Evolutionary conservation across 1,140 invertebrate species (phyloP).

Genomic region (Lutraria rhynchaena): DNA sequence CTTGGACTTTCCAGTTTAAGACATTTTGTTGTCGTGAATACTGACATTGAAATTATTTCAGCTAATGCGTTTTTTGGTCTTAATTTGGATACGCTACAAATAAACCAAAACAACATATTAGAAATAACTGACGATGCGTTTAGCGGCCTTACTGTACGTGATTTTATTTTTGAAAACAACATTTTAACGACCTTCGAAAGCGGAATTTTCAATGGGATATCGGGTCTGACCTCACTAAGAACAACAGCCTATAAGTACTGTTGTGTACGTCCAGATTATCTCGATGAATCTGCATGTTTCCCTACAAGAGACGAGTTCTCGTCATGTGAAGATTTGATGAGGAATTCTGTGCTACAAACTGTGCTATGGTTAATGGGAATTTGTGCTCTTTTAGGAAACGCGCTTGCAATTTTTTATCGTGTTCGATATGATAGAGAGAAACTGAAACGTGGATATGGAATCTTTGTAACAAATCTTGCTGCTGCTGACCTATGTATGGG

Average conservation of each 20-base stretch:
- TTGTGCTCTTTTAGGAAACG: constrained; percentile 65
- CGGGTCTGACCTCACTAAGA: background rate
- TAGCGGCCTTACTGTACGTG: background rate
- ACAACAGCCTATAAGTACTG: constrained; percentile 26
- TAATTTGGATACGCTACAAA: constrained; percentile 25
- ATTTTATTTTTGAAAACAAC: background rate
- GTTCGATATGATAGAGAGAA: constrained; percentile 44
- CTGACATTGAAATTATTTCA: constrained; percentile 5
- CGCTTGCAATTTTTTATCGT: constrained; percentile 59
- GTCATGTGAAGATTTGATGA: constrained; percentile 69
- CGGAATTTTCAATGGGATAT: constrained; percentile 1
- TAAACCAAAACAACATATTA: background rate
- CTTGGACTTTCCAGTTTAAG: constrained; percentile 21
- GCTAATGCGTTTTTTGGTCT: constrained; percentile 48
- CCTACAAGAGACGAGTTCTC: constrained; percentile 66
- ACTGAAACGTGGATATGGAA: constrained; percentile 60
- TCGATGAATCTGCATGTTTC: constrained; percentile 56
- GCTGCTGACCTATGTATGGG: constrained; percentile 77
- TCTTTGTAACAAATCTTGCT: constrained; percentile 72
- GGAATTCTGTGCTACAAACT: constrained; percentile 56
- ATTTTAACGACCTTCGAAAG: background rate
- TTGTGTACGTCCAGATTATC: constrained; percentile 25
- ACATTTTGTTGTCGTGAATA: background rate
- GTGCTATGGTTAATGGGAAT: constrained; percentile 70
- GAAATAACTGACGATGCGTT: constrained; percentile 7